These are phyloP conservation scores for Sinopyrophorus schimmeli DNA, from an alignment of 2,888 invertebrate species.

Conservation along the genomic window DNA sequence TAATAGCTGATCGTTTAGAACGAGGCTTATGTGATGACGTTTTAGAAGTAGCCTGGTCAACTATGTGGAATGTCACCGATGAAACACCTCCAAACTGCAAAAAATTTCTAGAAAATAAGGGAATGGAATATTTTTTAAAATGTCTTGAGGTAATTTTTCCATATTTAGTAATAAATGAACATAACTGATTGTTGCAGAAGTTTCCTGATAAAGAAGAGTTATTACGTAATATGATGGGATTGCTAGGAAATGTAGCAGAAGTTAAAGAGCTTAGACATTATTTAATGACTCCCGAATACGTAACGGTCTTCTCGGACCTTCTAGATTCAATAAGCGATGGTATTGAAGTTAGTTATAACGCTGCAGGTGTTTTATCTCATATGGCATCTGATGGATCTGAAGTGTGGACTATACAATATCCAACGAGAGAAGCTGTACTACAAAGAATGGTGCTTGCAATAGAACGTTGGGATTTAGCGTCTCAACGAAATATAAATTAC, in stretches of 20 bases:
- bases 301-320: constrained; percentile 83
- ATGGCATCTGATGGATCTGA: constrained; percentile 89
- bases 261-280: constrained; percentile 79
- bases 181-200: constrained; percentile 58
- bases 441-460: constrained; percentile 80
- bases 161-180: constrained; percentile 15
- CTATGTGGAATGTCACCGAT: constrained; percentile 99
- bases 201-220: constrained; percentile 89
- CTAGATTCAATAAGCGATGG: constrained; percentile 87
- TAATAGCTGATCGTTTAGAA: constrained; percentile 81
- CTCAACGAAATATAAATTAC: constrained; percentile 94
- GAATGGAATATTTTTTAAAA: constrained; percentile 87
- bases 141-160: constrained; percentile 74
- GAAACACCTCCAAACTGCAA: constrained; percentile 95
- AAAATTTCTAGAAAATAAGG: constrained; percentile 83
- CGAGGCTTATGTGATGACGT: constrained; percentile 88
- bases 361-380: constrained; percentile 93
- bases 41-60: constrained; percentile 97
- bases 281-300: constrained; percentile 83
- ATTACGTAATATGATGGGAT: constrained; percentile 97
- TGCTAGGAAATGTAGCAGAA: constrained; percentile 95
- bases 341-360: constrained; percentile 96
- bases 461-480: constrained; percentile 82
- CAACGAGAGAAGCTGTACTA: constrained; percentile 73
- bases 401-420: constrained; percentile 77